Percentiles rank a stretch among this genome's conserved stretches.
phyloP scores from a whole-genome alignment of 1,140 invertebrate species.

The Cheumatopsyche charites region DNA sequence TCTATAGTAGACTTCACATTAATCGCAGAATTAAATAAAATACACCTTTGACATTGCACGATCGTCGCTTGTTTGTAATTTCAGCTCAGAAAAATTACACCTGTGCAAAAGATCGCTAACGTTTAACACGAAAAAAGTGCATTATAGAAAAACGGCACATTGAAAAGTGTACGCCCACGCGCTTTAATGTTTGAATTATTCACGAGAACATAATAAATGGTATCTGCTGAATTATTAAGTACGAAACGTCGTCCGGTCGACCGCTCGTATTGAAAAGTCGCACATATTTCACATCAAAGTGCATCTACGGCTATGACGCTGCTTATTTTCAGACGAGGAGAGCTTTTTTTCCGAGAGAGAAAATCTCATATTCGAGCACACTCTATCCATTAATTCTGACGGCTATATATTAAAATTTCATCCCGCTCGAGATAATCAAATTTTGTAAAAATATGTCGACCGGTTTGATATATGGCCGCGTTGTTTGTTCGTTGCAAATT shows the following conservation, averaged over 20 bases:
- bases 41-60: no score
- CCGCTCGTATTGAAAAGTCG: not conserved
- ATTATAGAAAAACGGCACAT: no score
- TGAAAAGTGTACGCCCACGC: no score
- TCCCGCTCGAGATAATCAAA: not conserved
- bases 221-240: constrained; percentile 7
- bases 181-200: no score
- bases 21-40: no score
- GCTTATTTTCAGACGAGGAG: constrained; percentile 5
- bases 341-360: not conserved
- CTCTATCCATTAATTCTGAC: constrained; percentile 13
- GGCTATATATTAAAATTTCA: constrained; percentile 5
- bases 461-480: constrained; percentile 9
- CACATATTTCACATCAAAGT: constrained; percentile 23
- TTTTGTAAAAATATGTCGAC: not conserved
- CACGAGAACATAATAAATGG: constrained; percentile 7
- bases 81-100: no score
- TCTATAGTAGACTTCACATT: no score
- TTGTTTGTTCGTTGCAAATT: constrained; percentile 11
- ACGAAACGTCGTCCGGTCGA: constrained; percentile 3
- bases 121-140: no score
- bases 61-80: no score
- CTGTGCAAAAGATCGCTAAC: no score
- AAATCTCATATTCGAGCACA: not conserved
- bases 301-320: not conserved